A percentile compares a stretch with the other conserved stretches of the same genome.
phyloP scores from a whole-genome alignment of 2,888 invertebrate genomes.

The Melieria omissa region DNA sequence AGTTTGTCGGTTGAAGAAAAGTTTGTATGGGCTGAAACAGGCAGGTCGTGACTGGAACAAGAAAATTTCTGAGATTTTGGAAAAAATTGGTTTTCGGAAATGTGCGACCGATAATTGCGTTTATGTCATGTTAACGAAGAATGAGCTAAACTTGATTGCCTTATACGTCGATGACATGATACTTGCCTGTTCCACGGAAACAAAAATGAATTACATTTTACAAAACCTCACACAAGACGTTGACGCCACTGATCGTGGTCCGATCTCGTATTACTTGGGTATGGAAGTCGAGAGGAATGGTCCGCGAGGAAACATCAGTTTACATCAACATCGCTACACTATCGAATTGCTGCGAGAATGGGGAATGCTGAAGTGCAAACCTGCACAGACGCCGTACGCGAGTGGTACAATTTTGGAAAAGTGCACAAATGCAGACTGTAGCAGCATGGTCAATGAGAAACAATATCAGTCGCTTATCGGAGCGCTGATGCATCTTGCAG shows the following conservation, averaged over 20 bases:
- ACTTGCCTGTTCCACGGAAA: background rate
- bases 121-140: conserved; percentile 14
- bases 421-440: conserved; percentile 6
- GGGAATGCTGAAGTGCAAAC: conserved; percentile 6
- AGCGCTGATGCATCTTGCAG: conserved; percentile 21
- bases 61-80: conserved; percentile 10
- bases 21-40: conserved; percentile 33
- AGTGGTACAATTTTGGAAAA: conserved; percentile 7
- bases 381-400: conserved; percentile 1
- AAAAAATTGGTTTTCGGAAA: conserved; percentile 8
- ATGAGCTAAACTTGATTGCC: conserved; percentile 6
- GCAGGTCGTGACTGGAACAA: conserved; percentile 21
- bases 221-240: background rate
- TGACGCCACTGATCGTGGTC: background rate
- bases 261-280: background rate
- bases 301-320: background rate
- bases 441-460: conserved; percentile 11
- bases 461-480: conserved; percentile 8
- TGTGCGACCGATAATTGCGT: conserved; percentile 37
- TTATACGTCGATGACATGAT: conserved; percentile 15
- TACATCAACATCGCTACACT: conserved; percentile 1
- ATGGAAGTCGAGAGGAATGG: conserved; percentile 7
- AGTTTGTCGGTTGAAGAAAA: conserved; percentile 25
- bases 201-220: background rate
- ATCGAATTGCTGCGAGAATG: background rate